Percentiles rank a stretch among this genome's conserved stretches.
Conservation (phyloP, 2,113 vertebrate genomes). For the Struthidea cinerea region DNA sequence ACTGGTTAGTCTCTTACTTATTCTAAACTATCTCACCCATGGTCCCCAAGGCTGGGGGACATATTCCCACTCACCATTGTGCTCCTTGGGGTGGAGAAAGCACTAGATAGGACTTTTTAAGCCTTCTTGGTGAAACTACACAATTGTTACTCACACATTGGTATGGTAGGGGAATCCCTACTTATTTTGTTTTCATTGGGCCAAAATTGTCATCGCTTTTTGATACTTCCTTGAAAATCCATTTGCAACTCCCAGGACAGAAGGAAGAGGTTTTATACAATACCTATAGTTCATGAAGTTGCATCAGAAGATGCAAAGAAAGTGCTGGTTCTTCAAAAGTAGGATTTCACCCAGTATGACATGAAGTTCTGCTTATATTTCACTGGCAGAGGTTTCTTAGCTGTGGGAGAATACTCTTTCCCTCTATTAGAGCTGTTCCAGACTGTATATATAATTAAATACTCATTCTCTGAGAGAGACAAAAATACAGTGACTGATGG, state of each 20-base stretch:
- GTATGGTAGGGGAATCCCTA: background rate
- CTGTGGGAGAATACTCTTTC: background rate
- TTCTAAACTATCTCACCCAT: background rate
- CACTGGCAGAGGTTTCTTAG: background rate
- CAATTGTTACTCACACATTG: background rate
- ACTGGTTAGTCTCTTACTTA: background rate
- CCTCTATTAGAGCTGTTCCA: background rate
- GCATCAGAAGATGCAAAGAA: background rate
- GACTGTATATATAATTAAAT: background rate
- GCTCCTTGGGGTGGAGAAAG: background rate
- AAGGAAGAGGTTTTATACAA: background rate
- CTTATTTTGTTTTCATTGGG: background rate
- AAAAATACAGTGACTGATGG: background rate
- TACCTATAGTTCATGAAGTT: background rate
- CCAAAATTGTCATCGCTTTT: background rate
- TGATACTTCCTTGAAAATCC: background rate
- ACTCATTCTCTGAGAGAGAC: background rate
- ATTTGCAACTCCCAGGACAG: background rate
- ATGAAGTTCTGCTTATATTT: background rate
- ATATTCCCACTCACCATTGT: rapidly evolving
- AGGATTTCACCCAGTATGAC: background rate
- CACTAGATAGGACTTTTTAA: background rate
- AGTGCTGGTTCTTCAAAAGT: background rate
- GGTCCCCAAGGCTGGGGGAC: background rate
- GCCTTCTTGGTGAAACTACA: background rate